Evolutionary conservation across 2,797 vertebrate species (phyloP).

Genomic region (Anniella stebbinsi): DNA sequence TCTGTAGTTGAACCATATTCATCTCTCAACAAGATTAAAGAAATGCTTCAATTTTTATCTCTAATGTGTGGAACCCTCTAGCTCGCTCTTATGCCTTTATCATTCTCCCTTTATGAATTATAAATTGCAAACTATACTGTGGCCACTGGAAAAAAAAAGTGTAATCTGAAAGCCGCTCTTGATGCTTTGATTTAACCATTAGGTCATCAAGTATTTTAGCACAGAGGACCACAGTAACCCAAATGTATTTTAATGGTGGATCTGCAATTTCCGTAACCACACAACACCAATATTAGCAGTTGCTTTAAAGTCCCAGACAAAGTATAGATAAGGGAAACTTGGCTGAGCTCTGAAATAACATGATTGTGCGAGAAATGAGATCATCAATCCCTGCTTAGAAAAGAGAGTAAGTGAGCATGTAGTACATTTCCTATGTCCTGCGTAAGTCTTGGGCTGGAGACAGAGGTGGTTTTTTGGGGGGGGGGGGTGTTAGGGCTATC

Average conservation of each 20-base stretch:
- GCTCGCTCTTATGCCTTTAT: not conserved
- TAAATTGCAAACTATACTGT: not conserved
- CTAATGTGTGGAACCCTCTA: not conserved
- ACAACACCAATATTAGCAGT: not conserved
- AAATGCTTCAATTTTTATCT: not conserved
- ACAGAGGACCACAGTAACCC: not conserved
- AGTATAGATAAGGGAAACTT: not conserved
- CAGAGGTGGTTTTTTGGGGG: not conserved
- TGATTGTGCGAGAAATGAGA: not conserved
- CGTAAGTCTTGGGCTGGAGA: not conserved
- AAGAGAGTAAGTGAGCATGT: not conserved
- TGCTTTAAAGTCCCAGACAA: not conserved
- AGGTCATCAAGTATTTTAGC: not conserved
- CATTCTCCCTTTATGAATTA: not conserved
- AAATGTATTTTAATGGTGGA: not conserved
- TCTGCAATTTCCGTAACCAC: not conserved
- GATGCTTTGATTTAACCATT: not conserved
- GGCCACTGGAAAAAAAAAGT: not conserved
- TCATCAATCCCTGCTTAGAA: not conserved
- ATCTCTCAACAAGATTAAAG: constrained; percentile 7
- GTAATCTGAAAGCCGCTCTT: not conserved
- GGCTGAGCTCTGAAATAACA: not conserved
- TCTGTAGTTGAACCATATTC: no score
- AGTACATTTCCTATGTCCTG: not conserved
- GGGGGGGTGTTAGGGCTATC: no score